Conservation (phyloP, 2,797 vertebrate genomes). For the Oreochromis mossambicus region DNA sequence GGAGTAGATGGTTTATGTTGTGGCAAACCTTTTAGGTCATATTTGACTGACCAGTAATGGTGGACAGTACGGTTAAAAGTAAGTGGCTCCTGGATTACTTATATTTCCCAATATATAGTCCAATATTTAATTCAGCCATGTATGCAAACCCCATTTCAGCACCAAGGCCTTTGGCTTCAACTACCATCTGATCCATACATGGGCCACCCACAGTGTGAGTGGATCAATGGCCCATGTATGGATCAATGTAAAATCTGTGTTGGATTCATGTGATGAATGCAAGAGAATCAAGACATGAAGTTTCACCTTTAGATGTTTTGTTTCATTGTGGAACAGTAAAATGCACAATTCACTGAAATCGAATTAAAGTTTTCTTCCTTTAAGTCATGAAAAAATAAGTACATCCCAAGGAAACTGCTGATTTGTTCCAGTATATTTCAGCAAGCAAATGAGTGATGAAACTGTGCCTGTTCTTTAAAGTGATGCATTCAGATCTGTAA, state of each 20-base stretch:
- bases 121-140: not conserved
- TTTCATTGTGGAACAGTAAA: not conserved
- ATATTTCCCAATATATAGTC: not conserved
- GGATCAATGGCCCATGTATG: not conserved
- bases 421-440: not conserved
- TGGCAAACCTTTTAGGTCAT: not conserved
- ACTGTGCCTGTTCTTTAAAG: not conserved
- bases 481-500: not conserved
- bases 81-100: not conserved
- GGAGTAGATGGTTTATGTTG: not conserved
- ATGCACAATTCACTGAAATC: not conserved
- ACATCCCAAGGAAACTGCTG: not conserved
- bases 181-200: not conserved
- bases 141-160: not conserved
- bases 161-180: not conserved
- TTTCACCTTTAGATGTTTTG: not conserved
- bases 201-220: not conserved
- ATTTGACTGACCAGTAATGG: not conserved
- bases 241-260: not conserved
- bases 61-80: not conserved
- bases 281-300: not conserved
- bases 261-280: not conserved
- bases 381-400: not conserved
- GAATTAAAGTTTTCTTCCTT: not conserved
- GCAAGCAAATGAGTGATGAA: not conserved